Evolutionary conservation across 2,888 invertebrate genomes (phyloP).

Genomic region (Andrena flavipes): DNA sequence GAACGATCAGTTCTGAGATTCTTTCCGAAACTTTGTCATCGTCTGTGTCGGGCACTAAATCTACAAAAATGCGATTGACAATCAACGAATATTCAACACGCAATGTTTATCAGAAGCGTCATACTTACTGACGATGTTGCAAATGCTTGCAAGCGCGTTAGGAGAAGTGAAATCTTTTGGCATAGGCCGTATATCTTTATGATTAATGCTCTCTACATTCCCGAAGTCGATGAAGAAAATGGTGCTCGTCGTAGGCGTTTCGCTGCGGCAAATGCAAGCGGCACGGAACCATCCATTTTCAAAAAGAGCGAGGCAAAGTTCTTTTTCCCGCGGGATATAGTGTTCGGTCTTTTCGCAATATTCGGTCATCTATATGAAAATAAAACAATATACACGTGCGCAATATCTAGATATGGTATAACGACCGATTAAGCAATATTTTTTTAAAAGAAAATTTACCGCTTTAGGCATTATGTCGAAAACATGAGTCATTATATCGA

Average conservation of each 20-base stretch:
- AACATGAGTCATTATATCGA: conserved; percentile 71
- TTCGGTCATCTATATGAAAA: conserved; percentile 69
- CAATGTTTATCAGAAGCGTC: no score
- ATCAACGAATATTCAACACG: no score
- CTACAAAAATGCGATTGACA: conserved; percentile 41
- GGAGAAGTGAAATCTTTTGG: conserved; percentile 78
- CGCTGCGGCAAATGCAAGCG: conserved; percentile 67
- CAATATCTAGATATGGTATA: background rate
- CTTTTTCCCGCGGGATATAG: conserved; percentile 80
- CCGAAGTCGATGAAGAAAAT: conserved; percentile 82
- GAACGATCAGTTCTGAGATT: conserved; percentile 43
- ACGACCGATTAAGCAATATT: conserved; percentile 3
- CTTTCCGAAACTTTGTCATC: conserved; percentile 45
- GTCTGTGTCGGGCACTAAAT: conserved; percentile 52
- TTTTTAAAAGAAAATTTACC: conserved; percentile 57
- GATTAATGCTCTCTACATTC: conserved; percentile 73
- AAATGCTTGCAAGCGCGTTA: conserved; percentile 69
- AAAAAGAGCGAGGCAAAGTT: conserved; percentile 80
- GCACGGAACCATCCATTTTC: conserved; percentile 80
- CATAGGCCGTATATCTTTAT: conserved; percentile 79
- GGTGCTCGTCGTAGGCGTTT: conserved; percentile 54
- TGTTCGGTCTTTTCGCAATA: conserved; percentile 73
- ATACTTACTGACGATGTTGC: conserved; percentile 75
- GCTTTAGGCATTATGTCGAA: conserved; percentile 62
- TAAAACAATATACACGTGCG: conserved; percentile 1